Evolutionary conservation across 2,797 vertebrate species (phyloP).

Genomic region (Loris lydekkerianus): DNA sequence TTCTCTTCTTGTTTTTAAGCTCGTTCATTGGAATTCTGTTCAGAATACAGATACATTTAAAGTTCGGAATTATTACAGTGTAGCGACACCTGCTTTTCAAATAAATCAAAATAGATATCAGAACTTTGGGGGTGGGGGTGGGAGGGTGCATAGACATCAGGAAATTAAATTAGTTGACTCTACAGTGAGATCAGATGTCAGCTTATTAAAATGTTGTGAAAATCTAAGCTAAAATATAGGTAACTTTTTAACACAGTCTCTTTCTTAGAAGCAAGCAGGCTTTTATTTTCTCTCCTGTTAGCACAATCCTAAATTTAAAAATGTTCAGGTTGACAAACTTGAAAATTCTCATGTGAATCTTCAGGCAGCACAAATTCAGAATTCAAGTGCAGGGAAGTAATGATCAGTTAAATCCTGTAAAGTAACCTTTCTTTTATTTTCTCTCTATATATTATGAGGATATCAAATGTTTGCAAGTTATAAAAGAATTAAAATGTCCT

Average conservation of each 20-base stretch:
- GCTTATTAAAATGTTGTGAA: constrained; percentile 80
- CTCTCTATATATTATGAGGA: constrained; percentile 54
- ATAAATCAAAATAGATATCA: constrained; percentile 76
- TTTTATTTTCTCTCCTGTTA: constrained; percentile 77
- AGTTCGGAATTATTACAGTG: constrained; percentile 76
- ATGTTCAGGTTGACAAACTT: constrained; percentile 80
- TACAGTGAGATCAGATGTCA: constrained; percentile 77
- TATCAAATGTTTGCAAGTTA: constrained; percentile 75
- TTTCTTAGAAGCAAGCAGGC: constrained; percentile 66
- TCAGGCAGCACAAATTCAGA: constrained; percentile 62
- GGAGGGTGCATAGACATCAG: constrained; percentile 74
- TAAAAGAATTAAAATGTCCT: constrained; percentile 83
- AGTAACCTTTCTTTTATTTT: constrained; percentile 76
- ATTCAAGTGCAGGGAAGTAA: constrained; percentile 75
- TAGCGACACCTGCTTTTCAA: constrained; percentile 82
- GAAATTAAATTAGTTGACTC: constrained; percentile 81
- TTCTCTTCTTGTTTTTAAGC: constrained; percentile 70
- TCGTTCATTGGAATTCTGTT: constrained; percentile 71
- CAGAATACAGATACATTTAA: constrained; percentile 73
- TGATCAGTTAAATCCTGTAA: constrained; percentile 61
- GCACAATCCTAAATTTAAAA: constrained; percentile 79
- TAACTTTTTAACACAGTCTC: constrained; percentile 77
- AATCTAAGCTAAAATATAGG: constrained; percentile 71
- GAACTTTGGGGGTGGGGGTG: neutral
- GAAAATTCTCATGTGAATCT: constrained; percentile 73